These are phyloP conservation scores for Aeoliscus strigatus DNA, from an alignment of 2,797 vertebrate species.

Conservation along the genomic window DNA sequence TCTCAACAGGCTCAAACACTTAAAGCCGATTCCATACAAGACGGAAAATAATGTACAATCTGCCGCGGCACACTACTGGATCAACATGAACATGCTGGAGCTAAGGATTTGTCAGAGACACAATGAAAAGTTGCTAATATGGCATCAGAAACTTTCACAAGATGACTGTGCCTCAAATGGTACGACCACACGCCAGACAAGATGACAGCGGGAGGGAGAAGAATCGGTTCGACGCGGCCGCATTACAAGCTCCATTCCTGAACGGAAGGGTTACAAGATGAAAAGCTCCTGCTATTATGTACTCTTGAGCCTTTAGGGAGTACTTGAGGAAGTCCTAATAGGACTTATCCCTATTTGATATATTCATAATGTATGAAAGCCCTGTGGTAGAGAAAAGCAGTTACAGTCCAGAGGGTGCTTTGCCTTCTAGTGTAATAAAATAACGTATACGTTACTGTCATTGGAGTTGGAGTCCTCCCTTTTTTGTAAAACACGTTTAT, in stretches of 20 bases:
- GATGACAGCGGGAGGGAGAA: conserved; percentile 27
- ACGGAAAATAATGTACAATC: conserved; percentile 18
- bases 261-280: conserved; percentile 56
- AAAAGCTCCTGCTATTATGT: conserved; percentile 61
- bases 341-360: conserved; percentile 67
- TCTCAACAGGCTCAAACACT: conserved; percentile 60
- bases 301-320: conserved; percentile 59
- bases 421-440: conserved; percentile 54
- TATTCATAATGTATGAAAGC: conserved; percentile 68
- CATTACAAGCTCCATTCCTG: conserved; percentile 29
- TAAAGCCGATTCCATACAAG: conserved; percentile 62
- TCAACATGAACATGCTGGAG: conserved; percentile 42
- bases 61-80: conserved; percentile 26
- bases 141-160: conserved; percentile 43
- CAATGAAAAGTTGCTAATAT: conserved; percentile 50
- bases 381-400: conserved; percentile 53
- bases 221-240: conserved; percentile 40
- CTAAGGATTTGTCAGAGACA: conserved; percentile 46
- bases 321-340: conserved; percentile 66
- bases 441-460: conserved; percentile 48
- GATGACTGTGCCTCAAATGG: conserved; percentile 36
- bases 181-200: conserved; percentile 39
- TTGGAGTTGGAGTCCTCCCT: conserved; percentile 7
- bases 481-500: conserved; percentile 57
- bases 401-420: conserved; percentile 48